Base-by-base conservation (phyloP, 2,113 vertebrate species). In the Labeo rohita region DNA sequence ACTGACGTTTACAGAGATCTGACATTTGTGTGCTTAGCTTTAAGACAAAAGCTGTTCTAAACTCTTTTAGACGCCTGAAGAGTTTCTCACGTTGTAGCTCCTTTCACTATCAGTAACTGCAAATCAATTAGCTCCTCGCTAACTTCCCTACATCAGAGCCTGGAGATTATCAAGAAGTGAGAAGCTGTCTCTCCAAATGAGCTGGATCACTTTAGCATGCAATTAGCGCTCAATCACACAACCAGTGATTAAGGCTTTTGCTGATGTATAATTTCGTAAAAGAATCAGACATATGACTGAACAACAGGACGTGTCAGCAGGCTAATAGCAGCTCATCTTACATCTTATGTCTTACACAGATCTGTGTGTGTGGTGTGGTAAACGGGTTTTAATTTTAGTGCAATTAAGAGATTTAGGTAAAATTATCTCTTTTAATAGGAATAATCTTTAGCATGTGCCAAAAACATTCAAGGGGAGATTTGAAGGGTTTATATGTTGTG, bases 211-310 rank as follows among this genome's bases (percentile, higher is more conserved):
- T 85, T 85, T 65, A n/a, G 74, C 73, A 66, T 52, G 74, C 45
- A 85, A 78, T 85, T 85, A 68, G 49, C 8, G 13, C 50, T 56
- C 23, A 72, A 74, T 84, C 70, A 54, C 52, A 73, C 49, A 52
- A 16, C 11, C 9, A 45, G 34, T 84, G 28, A 75, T 76, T 54
- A 73, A n/a, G 59, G 13, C n/a, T 16, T 85, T 28, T 68, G 61
- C 56, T 68, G 74, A 63, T 85, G 59, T 52, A 28, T 78, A 39
- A 85, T 85, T 78, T 66, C 10, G 28, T 78, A 39, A 70, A 85
- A 68, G 74, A 78, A 68, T 43, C 59, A 61, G 28, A 36, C 49
- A 11, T 75, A 10, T 70, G 49, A 43, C 8, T 8, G 74, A 66
- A 78, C 75, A 76, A 77, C 72, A 28, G 83, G 54, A 45, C 3